Conservation (phyloP, 2,888 invertebrate species). For the Sepiola atlantica region DNA sequence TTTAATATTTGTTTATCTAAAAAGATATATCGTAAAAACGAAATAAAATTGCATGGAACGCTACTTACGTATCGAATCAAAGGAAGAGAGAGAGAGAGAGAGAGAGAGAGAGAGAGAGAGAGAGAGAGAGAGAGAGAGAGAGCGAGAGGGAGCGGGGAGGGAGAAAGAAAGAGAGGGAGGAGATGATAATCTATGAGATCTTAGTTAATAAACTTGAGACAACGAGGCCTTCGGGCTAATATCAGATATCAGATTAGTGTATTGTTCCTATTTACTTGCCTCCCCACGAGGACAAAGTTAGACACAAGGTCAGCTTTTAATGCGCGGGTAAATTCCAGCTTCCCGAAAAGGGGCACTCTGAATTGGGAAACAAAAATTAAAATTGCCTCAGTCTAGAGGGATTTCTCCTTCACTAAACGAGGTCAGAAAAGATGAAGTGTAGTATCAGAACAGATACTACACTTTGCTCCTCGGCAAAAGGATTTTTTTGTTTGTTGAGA, state of each 20-base stretch:
- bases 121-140: conserved; percentile 16
- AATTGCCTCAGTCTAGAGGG: too few relatives aligned
- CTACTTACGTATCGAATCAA: background rate
- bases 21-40: background rate
- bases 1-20: background rate
- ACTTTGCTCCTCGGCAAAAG: too few relatives aligned
- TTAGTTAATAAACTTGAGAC: too few relatives aligned
- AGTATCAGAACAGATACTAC: too few relatives aligned
- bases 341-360: background rate
- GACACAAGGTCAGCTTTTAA: background rate
- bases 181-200: too few relatives aligned
- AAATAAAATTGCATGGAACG: background rate
- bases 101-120: background rate
- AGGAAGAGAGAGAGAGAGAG: background rate
- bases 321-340: background rate
- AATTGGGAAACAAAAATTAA: too few relatives aligned
- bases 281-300: too few relatives aligned
- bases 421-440: too few relatives aligned
- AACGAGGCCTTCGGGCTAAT: too few relatives aligned
- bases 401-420: too few relatives aligned
- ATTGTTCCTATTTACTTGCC: too few relatives aligned
- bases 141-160: background rate
- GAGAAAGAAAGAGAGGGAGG: background rate
- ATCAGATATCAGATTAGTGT: background rate
- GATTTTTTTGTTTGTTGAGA: too few relatives aligned